phyloP scores from a whole-genome alignment of 2,113 vertebrate species.

The Oryzias woworae region DNA sequence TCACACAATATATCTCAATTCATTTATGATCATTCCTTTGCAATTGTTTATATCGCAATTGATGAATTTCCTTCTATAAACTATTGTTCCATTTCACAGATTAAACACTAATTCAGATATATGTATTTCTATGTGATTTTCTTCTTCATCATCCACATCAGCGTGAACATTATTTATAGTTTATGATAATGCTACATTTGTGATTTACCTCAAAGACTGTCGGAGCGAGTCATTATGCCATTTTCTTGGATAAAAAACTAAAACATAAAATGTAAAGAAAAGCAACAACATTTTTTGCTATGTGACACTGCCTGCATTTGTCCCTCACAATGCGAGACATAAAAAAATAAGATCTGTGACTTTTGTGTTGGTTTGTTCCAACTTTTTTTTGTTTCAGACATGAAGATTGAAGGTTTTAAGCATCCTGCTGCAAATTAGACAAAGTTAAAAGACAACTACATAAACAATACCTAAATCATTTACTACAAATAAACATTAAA shows the following conservation, averaged over 20 bases:
- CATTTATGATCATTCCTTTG: conserved; percentile 1
- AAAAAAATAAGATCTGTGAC: no score
- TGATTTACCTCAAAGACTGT: neutral
- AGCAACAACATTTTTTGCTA: neutral
- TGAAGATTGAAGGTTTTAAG: no score
- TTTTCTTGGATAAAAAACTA: neutral
- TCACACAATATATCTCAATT: neutral
- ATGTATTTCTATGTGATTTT: conserved; percentile 3
- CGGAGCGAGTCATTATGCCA: conserved; percentile 3
- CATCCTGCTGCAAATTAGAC: no score
- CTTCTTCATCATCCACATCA: neutral
- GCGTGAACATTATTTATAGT: conserved; percentile 12
- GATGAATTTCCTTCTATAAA: neutral
- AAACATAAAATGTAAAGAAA: neutral
- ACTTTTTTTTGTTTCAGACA: no score
- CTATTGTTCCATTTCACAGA: conserved; percentile 3
- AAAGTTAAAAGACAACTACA: no score
- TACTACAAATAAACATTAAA: no score
- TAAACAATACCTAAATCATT: no score
- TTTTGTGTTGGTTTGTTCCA: no score
- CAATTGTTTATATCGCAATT: conserved; percentile 1
- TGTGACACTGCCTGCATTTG: no score
- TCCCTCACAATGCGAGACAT: no score
- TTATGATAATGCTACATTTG: neutral
- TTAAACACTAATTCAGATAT: conserved; percentile 6